Conservation (phyloP, 2,113 vertebrate genomes). For the Synodontis membranacea region DNA sequence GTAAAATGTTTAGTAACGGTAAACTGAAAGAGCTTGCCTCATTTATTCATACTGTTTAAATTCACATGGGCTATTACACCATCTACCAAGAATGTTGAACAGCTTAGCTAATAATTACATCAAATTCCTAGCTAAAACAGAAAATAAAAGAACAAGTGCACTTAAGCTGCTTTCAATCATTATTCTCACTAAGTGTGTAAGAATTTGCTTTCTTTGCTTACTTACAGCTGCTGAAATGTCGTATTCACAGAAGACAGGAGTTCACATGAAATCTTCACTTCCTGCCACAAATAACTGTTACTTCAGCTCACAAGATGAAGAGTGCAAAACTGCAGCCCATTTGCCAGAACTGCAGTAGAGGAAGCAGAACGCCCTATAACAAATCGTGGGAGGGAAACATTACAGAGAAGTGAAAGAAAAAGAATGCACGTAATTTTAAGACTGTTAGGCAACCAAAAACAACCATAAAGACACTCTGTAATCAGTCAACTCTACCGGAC, state of each 20-base stretch:
- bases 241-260: background rate
- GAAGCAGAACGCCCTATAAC: background rate
- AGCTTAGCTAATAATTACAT: background rate
- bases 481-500: background rate
- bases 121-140: background rate
- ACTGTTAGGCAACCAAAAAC: background rate
- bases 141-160: background rate
- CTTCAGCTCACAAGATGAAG: slow-evolving; percentile 3
- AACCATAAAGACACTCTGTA: background rate
- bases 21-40: background rate
- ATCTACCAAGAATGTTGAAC: background rate
- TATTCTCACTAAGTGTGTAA: background rate
- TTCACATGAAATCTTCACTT: slow-evolving; percentile 5
- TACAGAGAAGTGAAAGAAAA: slow-evolving; percentile 25
- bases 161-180: background rate
- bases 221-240: slow-evolving; percentile 15
- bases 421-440: background rate
- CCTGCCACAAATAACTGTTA: slow-evolving; percentile 29
- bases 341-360: slow-evolving; percentile 23
- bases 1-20: background rate
- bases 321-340: background rate
- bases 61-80: background rate
- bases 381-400: background rate
- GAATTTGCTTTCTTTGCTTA: slow-evolving; percentile 15
- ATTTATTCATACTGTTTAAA: background rate